These are phyloP conservation scores for Hirtodrosophila trivittata DNA, from an alignment of 2,888 invertebrate species.

Conservation along the genomic window DNA sequence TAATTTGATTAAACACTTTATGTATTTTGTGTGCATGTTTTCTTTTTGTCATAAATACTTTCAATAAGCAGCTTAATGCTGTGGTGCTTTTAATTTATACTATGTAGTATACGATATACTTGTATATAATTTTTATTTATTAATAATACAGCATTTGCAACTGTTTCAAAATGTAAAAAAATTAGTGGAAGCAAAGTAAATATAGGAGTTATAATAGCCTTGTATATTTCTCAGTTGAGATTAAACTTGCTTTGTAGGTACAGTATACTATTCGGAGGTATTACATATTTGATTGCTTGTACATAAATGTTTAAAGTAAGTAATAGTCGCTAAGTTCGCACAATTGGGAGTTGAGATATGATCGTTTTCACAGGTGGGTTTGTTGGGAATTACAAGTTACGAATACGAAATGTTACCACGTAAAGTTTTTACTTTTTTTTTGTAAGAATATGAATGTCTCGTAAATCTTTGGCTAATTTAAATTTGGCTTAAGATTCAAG, in stretches of 20 bases:
- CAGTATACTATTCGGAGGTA: conserved; percentile 77
- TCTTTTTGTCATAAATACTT: conserved; percentile 47
- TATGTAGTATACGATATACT: conserved; percentile 30
- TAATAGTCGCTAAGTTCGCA: conserved; percentile 42
- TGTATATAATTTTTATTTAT: conserved; percentile 52
- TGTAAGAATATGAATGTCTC: conserved; percentile 10
- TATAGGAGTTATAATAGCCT: conserved; percentile 37
- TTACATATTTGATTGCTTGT: conserved; percentile 66
- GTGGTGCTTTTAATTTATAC: conserved; percentile 65
- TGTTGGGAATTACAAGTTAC: conserved; percentile 38
- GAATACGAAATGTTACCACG: conserved; percentile 47
- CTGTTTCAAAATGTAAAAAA: conserved; percentile 44
- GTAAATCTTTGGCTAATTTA: conserved; percentile 40
- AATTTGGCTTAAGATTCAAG: conserved; percentile 50
- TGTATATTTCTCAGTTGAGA: conserved; percentile 28
- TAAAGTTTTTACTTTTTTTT: conserved; percentile 8
- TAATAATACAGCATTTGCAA: conserved; percentile 34
- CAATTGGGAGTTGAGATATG: conserved; percentile 65
- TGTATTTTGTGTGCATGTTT: conserved; percentile 43
- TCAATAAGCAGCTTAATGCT: conserved; percentile 51
- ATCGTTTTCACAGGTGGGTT: conserved; percentile 67
- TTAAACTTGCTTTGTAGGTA: conserved; percentile 60
- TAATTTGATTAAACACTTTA: conserved; percentile 51
- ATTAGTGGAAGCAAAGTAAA: conserved; percentile 23
- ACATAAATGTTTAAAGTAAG: conserved; percentile 31